Percentiles rank a stretch among this genome's conserved stretches.
Conservation (phyloP, 2,113 vertebrate genomes). For the Stigmatopora nigra region DNA sequence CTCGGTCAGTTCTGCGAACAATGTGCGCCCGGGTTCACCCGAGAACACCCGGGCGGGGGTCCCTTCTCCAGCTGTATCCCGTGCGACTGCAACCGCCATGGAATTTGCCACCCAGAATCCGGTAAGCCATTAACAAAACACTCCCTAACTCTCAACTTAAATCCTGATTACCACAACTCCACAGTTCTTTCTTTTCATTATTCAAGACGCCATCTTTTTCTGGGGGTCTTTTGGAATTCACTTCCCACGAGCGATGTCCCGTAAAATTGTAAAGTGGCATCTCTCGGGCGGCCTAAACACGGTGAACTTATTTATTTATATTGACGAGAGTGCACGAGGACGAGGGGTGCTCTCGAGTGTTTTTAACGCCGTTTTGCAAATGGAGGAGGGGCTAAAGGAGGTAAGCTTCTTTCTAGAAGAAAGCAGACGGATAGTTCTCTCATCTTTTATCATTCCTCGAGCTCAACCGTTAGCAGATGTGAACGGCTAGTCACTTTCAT, state of each 20-base stretch:
- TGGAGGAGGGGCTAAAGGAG: not conserved
- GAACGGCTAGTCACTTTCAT: constrained; percentile 32
- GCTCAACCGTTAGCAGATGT: constrained; percentile 59
- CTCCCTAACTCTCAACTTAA: not conserved
- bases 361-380: constrained; percentile 26
- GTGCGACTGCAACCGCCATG: constrained; percentile 84
- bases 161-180: not conserved
- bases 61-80: constrained; percentile 73
- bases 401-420: constrained; percentile 26
- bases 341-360: constrained; percentile 1
- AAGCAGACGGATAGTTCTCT: constrained; percentile 40
- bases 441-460: constrained; percentile 50
- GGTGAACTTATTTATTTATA: constrained; percentile 40
- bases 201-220: not conserved
- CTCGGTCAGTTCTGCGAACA: constrained; percentile 80
- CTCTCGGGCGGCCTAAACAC: constrained; percentile 45
- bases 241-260: constrained; percentile 4
- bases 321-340: not conserved
- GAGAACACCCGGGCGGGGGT: constrained; percentile 61
- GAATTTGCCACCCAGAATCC: constrained; percentile 78
- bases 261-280: constrained; percentile 47
- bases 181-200: not conserved
- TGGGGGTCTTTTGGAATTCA: not conserved
- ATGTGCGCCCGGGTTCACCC: constrained; percentile 77
- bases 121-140: constrained; percentile 60